phyloP scores from a whole-genome alignment of 92 coral and sea anemone species.

The Parazoanthus swiftii region DNA sequence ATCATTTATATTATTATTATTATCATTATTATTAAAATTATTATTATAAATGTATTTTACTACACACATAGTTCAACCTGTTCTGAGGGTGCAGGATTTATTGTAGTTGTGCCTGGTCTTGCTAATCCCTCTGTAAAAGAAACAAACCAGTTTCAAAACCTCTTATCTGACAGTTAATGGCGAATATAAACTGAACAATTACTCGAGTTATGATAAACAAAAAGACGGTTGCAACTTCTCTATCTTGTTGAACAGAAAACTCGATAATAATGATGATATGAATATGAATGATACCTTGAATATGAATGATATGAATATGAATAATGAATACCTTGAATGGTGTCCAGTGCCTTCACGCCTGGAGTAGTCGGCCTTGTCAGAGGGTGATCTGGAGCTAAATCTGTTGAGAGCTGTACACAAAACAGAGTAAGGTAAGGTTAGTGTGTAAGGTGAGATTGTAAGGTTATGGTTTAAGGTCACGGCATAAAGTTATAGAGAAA shows the following conservation, averaged over 20 bases:
- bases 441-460: not conserved
- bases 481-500: too few relatives aligned
- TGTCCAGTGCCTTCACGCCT: constrained; percentile 64
- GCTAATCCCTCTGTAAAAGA: constrained; percentile 38
- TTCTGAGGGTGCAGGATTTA: constrained; percentile 40
- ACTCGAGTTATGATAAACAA: too few relatives aligned
- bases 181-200: too few relatives aligned
- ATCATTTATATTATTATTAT: too few relatives aligned
- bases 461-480: not conserved
- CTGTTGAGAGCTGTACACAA: constrained; percentile 54
- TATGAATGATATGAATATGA: too few relatives aligned
- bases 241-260: not conserved
- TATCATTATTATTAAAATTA: too few relatives aligned
- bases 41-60: not conserved
- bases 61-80: constrained; percentile 49
- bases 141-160: not conserved
- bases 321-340: constrained; percentile 57
- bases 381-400: constrained; percentile 82
- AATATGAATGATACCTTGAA: too few relatives aligned
- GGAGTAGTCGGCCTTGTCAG: constrained; percentile 96
- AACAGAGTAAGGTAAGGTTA: not conserved
- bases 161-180: not conserved
- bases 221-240: too few relatives aligned
- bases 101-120: constrained; percentile 66
- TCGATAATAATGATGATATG: not conserved